Percentiles rank a stretch among this genome's conserved stretches.
These are phyloP conservation scores for Triplophysa siluroides DNA, from an alignment of 2,113 vertebrate genomes.

Conservation along the genomic window DNA sequence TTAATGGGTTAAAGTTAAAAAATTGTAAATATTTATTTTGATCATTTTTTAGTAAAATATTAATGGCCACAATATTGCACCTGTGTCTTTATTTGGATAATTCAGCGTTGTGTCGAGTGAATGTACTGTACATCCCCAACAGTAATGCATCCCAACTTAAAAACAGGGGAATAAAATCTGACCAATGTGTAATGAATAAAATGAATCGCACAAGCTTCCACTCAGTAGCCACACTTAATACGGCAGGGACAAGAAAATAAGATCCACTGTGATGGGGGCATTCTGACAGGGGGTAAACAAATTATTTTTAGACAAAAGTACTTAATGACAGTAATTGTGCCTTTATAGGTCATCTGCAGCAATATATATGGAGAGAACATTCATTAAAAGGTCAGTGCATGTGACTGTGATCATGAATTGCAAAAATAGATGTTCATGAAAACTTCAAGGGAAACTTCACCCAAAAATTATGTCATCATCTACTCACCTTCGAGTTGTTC, in stretches of 20 bases:
- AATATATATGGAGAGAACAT: conserved; percentile 14
- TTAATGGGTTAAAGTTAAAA: conserved; percentile 65
- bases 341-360: conserved; percentile 10
- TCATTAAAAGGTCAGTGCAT: conserved; percentile 23
- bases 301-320: conserved; percentile 13
- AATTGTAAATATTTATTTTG: conserved; percentile 76
- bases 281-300: conserved; percentile 8
- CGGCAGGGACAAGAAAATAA: not conserved
- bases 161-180: not conserved
- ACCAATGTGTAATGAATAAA: not conserved
- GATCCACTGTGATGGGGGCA: not conserved
- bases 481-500: too few species aligned
- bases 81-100: conserved; percentile 56
- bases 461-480: too few species aligned
- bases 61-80: conserved; percentile 57
- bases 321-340: conserved; percentile 29
- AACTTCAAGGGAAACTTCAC: too few species aligned
- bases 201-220: not conserved
- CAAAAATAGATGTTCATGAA: not conserved
- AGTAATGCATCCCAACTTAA: not conserved
- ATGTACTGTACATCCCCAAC: not conserved
- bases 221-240: not conserved
- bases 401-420: not conserved
- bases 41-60: conserved; percentile 72
- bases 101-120: not conserved